Evolutionary conservation across 1,140 invertebrate species (phyloP), one percentile per base, ranked within the genome.

Genomic region (Acromyrmex echinatior): DNA sequence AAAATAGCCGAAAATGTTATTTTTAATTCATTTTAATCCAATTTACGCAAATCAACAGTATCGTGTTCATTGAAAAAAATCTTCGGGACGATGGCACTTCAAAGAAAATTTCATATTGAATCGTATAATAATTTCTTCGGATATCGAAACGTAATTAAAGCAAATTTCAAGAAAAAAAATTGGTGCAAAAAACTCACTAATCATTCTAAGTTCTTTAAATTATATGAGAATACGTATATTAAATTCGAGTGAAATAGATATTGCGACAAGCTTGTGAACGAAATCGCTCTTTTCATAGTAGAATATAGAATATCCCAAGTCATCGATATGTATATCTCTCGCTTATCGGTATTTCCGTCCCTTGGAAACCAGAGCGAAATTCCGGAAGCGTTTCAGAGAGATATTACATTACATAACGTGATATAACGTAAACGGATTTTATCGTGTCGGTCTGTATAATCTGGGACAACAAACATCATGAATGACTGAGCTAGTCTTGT

Each of bases 381-480:
- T 81, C 79, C 79, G 79, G 79, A 81, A 81, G 65, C 39, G 16
- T 68, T 56, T 65, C 76, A 45, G 16, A 58, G 35, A 45, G 39
- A 71, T 45, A 45, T 58, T 62, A 56, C 51, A 35, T 81, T 71
- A 58, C 49, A 58, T 81, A 60, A 70, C 31, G 65, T 21, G 35
- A 49, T 31, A n/a, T 51, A 68, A 39, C 60, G 86, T 66, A 88
- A 90, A 86, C 18, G 70, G 0, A 28, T 45, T 45, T 49, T 87
- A 86, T 76, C 62, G 21, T 58, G 51, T n/a, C 28, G 6, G 18
- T 65, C 76, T 21, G 56, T 76, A 21, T 60, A 89, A 90, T 71
- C 76, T 66, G 28, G 12, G 21, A 53, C 51, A 80, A 74, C 86
- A 87, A 90, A 86, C 63, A 86, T 63, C 35, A n/a, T 12, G 63